These are phyloP conservation scores for Thymelicus acteon DNA, from an alignment of 2,888 invertebrate genomes.

Conservation along the genomic window DNA sequence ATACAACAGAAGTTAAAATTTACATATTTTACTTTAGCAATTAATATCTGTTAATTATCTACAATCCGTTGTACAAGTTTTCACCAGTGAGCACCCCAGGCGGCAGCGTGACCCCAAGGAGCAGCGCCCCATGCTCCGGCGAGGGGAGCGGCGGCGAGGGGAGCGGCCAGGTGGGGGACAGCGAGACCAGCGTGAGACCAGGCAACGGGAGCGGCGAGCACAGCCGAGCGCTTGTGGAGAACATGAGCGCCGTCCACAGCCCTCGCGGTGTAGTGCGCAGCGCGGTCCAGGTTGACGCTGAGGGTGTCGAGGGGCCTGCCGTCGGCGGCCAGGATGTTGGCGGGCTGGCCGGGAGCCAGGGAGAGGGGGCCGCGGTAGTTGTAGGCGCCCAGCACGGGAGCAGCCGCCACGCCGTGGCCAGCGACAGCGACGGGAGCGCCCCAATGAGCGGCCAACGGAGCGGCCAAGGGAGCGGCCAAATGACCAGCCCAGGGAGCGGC, in stretches of 20 bases:
- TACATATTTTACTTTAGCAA: not conserved
- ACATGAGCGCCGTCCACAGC: conserved; percentile 61
- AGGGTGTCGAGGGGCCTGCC: conserved; percentile 77
- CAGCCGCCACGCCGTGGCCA: conserved; percentile 63
- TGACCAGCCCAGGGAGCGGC: conserved; percentile 56
- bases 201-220: conserved; percentile 54
- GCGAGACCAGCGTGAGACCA: conserved; percentile 43
- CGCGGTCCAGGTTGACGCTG: conserved; percentile 76
- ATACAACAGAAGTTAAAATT: not conserved
- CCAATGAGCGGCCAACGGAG: conserved; percentile 48
- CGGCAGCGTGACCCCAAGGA: not conserved
- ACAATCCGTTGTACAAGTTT: conserved; percentile 34
- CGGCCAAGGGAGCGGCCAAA: conserved; percentile 50
- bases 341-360: conserved; percentile 73
- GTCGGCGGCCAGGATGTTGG: conserved; percentile 70
- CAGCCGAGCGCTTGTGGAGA: conserved; percentile 61
- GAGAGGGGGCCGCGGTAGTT: conserved; percentile 79
- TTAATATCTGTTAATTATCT: conserved; percentile 23
- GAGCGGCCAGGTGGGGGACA: conserved; percentile 50
- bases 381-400: conserved; percentile 62
- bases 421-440: conserved; percentile 47
- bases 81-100: not conserved
- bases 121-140: not conserved
- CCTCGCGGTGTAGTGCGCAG: conserved; percentile 73
- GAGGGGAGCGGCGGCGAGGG: not conserved